Conservation (phyloP, 2,797 vertebrate species). For the Peromyscus attwateri region DNA sequence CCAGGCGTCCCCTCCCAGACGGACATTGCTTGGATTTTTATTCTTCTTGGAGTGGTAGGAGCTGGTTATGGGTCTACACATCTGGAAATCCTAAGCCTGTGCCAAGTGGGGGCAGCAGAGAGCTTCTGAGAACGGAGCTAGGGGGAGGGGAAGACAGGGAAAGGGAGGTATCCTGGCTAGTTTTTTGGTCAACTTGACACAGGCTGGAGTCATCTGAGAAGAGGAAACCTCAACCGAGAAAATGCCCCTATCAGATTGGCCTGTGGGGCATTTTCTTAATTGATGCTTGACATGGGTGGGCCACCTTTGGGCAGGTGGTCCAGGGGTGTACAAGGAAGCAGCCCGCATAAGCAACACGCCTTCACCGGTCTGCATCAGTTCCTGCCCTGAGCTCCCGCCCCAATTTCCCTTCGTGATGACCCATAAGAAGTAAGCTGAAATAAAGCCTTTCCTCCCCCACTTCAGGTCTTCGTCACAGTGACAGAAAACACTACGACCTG, state of each 20-base stretch:
- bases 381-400: not conserved
- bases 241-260: not conserved
- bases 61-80: not conserved
- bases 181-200: not conserved
- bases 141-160: not conserved
- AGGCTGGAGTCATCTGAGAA: not conserved
- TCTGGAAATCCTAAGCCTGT: not conserved
- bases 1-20: not conserved
- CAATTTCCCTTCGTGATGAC: not conserved
- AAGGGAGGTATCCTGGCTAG: not conserved
- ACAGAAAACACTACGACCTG: not conserved
- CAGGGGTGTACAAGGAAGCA: not conserved
- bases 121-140: not conserved
- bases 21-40: not conserved
- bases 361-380: not conserved
- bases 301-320: not conserved
- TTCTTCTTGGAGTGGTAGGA: not conserved
- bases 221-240: not conserved
- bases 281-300: not conserved
- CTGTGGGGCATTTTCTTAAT: not conserved
- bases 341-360: not conserved
- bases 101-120: not conserved
- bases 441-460: not conserved
- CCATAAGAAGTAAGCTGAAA: not conserved
- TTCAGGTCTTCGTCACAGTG: not conserved